Percentiles rank a stretch among this genome's conserved stretches.
Conservation (phyloP, 2,888 invertebrate species). For the Habroteleia sp. region DNA sequence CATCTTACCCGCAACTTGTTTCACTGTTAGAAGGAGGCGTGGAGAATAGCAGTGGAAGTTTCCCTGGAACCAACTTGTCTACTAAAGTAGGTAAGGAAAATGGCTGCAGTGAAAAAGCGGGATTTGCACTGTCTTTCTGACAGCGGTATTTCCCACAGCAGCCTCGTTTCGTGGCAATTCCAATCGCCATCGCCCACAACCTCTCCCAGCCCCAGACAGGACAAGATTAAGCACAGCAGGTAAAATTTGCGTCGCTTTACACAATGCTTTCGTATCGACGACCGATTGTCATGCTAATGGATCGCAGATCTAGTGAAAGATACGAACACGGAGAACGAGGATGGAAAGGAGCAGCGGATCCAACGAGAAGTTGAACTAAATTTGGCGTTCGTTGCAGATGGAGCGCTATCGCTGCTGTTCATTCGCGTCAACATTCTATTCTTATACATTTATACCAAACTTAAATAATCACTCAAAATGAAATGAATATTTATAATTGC, state of each 20-base stretch:
- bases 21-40: no score
- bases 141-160: constrained; percentile 84
- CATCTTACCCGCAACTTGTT: no score
- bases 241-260: constrained; percentile 67
- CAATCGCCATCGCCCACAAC: constrained; percentile 81
- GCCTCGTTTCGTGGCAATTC: constrained; percentile 87
- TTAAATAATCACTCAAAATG: no score
- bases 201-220: constrained; percentile 79
- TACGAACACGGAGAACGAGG: constrained; percentile 8
- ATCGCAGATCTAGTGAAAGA: constrained; percentile 26
- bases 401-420: no score
- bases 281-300: constrained; percentile 52
- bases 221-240: constrained; percentile 83
- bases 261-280: constrained; percentile 42
- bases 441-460: no score
- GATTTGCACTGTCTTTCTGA: constrained; percentile 83
- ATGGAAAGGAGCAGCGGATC: background rate
- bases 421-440: no score
- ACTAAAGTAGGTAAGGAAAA: constrained; percentile 92
- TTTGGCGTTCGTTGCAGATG: no score
- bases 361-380: no score
- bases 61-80: constrained; percentile 91
- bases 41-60: constrained; percentile 89
- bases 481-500: no score
- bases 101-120: constrained; percentile 89